A percentile compares a stretch with the other conserved stretches of the same genome.
Evolutionary conservation across 2,113 vertebrate genomes (phyloP).

Genomic region (Prunella fulvescens): DNA sequence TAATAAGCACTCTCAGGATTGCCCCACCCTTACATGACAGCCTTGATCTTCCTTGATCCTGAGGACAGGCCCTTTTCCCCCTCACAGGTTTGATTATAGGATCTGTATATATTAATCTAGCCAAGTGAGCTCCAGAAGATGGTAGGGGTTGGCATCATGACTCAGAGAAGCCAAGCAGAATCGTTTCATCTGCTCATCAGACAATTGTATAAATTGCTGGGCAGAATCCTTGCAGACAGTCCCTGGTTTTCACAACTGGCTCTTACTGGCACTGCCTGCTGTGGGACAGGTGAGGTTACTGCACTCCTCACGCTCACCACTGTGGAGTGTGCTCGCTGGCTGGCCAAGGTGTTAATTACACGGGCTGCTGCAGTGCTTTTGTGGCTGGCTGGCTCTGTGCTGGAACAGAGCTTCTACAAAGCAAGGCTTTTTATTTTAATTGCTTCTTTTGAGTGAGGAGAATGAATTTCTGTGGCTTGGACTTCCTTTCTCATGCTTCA

Average conservation of each 20-base stretch:
- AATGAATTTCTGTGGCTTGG: neutral
- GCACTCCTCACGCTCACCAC: neutral
- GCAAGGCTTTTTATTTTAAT: neutral
- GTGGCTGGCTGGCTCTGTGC: neutral
- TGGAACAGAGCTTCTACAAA: neutral
- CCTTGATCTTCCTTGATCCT: constrained; percentile 41
- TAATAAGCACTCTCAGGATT: constrained; percentile 20
- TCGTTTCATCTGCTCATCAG: neutral
- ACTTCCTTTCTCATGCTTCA: neutral
- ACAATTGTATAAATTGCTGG: constrained; percentile 21
- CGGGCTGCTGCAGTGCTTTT: neutral
- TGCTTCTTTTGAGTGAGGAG: neutral
- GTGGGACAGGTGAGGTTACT: neutral
- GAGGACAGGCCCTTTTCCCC: neutral
- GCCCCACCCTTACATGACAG: neutral
- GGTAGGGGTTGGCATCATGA: neutral
- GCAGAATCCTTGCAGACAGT: neutral
- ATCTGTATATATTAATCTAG: neutral
- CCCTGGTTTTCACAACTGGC: neutral
- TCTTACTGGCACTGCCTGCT: neutral
- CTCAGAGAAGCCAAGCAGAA: constrained; percentile 15
- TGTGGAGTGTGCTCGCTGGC: neutral
- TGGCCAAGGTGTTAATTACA: neutral
- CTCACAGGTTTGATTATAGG: constrained; percentile 41
- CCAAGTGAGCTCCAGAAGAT: neutral